Evolutionary conservation across 2,888 invertebrate species (phyloP), one percentile per base, ranked within the genome.

Genomic region (Torymus tubicola): DNA sequence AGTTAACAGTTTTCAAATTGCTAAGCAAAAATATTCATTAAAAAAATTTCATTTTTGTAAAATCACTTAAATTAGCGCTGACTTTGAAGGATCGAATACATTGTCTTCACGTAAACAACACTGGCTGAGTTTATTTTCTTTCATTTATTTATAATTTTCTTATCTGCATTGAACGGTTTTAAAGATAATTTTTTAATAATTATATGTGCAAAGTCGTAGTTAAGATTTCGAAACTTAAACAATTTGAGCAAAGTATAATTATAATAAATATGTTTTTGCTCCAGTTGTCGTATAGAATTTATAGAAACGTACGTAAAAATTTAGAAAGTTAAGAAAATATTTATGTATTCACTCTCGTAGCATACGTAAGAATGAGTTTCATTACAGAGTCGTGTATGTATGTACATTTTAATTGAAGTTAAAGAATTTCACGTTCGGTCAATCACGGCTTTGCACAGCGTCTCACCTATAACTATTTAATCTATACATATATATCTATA

Each of bases 291-390:
- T n/a, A 64, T 50, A n/a, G 16, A 50, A 64, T 64, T 42, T 64
- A 42, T 42, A 42, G 21, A 61, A 21, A 24, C 4, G 52, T 2
- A 71, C 2, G 21, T 16, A 50, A 60, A 50, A 71, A 72, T 64
- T 73, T 73, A 73, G 73, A 73, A 73, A 73, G 73, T 18, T 10
- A 42, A 42, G 55, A 8, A 63, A 55, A 73, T 24, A 42, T 31
- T 64, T 10, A 55, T 42, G 42, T 73, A 53, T 73, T 64, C 63
- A 16, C 31, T 18, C 73, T 64, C 42, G 73, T 31, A n/a, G 42
- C 63, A 57, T 55, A 53, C 50, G 50, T 21, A 16, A 73, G 55
- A 73, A 55, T 73, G 31, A 3, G 16, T 64, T 55, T 64, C 73
- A 21, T 12, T 11, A 11, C 42, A 21, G 18, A 60, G 60, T 53